Base-by-base conservation (phyloP, 2,888 invertebrate species). In the Clostera curtula region DNA sequence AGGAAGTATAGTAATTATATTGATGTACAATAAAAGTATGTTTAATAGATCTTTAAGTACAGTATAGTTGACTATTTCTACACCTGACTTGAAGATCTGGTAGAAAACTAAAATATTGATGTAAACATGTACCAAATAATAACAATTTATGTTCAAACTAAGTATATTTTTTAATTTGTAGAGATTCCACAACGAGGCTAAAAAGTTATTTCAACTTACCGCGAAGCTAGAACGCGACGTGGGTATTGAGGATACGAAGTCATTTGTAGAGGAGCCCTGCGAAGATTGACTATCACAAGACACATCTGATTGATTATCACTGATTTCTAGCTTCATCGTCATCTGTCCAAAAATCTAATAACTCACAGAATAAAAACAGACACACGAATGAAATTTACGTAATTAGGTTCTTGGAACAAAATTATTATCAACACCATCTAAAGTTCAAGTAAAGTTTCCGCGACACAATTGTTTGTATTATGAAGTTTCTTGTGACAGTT, bases 291-390 rank as follows among this genome's bases (percentile, higher is more conserved):
- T 87, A 58, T 87, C 87, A 62, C 85, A 86, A 39, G 87, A 87
- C 45, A 76, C 84, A 68, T 86, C 87, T 32, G 87, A 87, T 44
- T 86, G 77, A 46, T 76, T 84, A 61, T 87, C 88, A 69, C 86
- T 85, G 33, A 86, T 79, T 57, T 88, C 87, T 44, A 87, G 73
- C 83, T 87, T 87, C 87, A 88, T 88, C 60, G 73, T 79, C 79
- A 79, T 77, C 32, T 62, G 68, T 68, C 56, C 62, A 45, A 36
- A 38, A 46, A 46, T 19, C 10, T 6, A 20, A 20, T 12, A 7
- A n/a, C 49, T 65, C 56, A 39, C 12, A 32, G 40, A 40, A 43
- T 30, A 44, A 43, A 52, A 37, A 40, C 43, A 43, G 29, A 46
- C 53, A 55, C 53, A 20, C 32, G 25, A 31, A 29, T 24, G 13